Conservation (phyloP, 2,113 vertebrate species). For the Lucifuga dentata region DNA sequence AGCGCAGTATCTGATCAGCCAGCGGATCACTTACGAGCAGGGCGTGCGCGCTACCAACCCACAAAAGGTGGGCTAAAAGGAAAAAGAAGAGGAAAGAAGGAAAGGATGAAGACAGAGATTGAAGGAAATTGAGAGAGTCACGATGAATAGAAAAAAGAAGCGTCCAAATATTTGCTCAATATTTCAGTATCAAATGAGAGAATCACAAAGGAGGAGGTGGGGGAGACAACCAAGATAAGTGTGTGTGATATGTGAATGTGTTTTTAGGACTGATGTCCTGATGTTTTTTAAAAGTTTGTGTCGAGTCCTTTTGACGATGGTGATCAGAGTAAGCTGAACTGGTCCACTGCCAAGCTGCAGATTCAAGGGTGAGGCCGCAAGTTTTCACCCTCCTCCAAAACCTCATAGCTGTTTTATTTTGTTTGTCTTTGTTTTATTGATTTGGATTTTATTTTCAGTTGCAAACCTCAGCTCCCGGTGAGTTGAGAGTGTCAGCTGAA, state of each 20-base stretch:
- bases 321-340: constrained; percentile 82
- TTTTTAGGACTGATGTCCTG: constrained; percentile 83
- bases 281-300: constrained; percentile 85
- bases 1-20: constrained; percentile 97
- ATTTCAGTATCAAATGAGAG: constrained; percentile 81
- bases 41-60: constrained; percentile 95
- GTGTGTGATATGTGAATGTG: constrained; percentile 84
- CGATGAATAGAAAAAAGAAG: constrained; percentile 74
- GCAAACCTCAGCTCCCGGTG: constrained; percentile 75
- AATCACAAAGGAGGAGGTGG: constrained; percentile 79
- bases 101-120: constrained; percentile 79
- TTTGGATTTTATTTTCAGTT: constrained; percentile 65
- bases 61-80: constrained; percentile 92
- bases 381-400: constrained; percentile 79
- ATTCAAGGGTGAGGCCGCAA: constrained; percentile 74
- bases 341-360: constrained; percentile 83
- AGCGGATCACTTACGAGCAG: constrained; percentile 97
- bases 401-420: constrained; percentile 77
- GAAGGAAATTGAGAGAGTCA: constrained; percentile 73
- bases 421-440: constrained; percentile 43
- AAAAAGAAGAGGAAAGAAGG: constrained; percentile 70
- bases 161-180: constrained; percentile 82
- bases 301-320: constrained; percentile 80
- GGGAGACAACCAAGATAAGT: constrained; percentile 81
- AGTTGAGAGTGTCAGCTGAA: constrained; percentile 68